Evolutionary conservation across 2,797 vertebrate genomes (phyloP).

Genomic region (Pseudotriccus pelzelni): DNA sequence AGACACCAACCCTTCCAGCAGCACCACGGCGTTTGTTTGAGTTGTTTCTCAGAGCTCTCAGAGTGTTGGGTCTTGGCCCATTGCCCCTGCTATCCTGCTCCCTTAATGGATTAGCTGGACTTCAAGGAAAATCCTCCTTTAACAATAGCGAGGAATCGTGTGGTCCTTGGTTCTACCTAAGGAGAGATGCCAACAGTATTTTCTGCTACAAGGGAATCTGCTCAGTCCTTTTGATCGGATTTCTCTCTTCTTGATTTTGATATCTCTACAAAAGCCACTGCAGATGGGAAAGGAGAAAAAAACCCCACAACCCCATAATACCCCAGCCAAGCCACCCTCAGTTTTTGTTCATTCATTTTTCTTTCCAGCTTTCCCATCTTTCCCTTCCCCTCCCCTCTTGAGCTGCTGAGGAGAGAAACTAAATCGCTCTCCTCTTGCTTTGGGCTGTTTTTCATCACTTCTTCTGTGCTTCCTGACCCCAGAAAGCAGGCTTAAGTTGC

Average conservation of each 20-base stretch:
- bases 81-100: constrained; percentile 5
- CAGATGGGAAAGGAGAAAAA: not conserved
- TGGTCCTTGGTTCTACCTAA: not conserved
- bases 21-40: not conserved
- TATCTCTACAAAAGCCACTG: constrained; percentile 13
- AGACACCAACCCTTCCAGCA: not conserved
- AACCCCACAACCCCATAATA: accelerated
- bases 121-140: constrained; percentile 50
- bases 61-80: not conserved
- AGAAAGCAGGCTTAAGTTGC: constrained; percentile 37
- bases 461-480: constrained; percentile 51
- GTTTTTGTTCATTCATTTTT: not conserved
- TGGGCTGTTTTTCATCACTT: constrained; percentile 66
- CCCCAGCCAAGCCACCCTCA: not conserved
- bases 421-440: constrained; percentile 39
- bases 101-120: constrained; percentile 49
- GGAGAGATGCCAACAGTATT: constrained; percentile 31
- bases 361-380: not conserved
- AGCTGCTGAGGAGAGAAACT: not conserved
- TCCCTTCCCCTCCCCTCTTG: not conserved
- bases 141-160: not conserved
- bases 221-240: constrained; percentile 26
- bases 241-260: constrained; percentile 41
- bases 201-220: not conserved
- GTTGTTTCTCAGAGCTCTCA: not conserved